Evolutionary conservation across 2,113 vertebrate species (phyloP), one percentile per base, ranked within the genome.

Genomic region (Puma concolor): DNA sequence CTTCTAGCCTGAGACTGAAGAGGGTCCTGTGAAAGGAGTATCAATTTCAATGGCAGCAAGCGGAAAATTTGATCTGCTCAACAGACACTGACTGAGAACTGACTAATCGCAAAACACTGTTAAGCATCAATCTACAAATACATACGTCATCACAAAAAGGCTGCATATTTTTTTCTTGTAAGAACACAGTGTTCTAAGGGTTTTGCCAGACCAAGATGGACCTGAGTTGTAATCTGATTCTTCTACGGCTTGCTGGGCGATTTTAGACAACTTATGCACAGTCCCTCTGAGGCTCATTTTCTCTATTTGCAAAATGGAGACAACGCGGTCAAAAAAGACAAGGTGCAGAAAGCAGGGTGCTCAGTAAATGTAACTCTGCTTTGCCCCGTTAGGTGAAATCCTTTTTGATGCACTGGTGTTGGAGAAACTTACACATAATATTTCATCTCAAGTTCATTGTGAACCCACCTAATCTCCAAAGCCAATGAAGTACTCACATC

Each of bases 401-500:
- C 60, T 88, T 76, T 64, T 36, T 41, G n/a, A 91, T 31, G 31
- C 57, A 81, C 7, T 84, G 29, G 52, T 4, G 33, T 94, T 67
- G 15, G 23, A 97, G 64, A 81, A 95, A 77, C 36, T 54, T 82
- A 9, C 2, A 38, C 44, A 41, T 44, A 71, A 67, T 52, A 57
- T 76, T 69, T 93, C 38, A 93, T 71, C 69, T 79, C 33, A 67
- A 83, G 41, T 66, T 92, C 15, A 93, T 54, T 92, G 82, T 85
- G 31, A 94, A 81, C 77, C 57, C 8, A 54, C 5, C 64, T 52
- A 57, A 48, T 71, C 44, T 95, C 19, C 25, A 88, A 92, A 81
- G 33, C 23, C 72, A 94, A 2, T 25, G 67, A 57, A 86, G 36
- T 71, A 7, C 41, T 50, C 16, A 88, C 76, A 72, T 74, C 27